phyloP scores from a whole-genome alignment of 2,113 vertebrate species.

The Nannobrachium achirus region DNA sequence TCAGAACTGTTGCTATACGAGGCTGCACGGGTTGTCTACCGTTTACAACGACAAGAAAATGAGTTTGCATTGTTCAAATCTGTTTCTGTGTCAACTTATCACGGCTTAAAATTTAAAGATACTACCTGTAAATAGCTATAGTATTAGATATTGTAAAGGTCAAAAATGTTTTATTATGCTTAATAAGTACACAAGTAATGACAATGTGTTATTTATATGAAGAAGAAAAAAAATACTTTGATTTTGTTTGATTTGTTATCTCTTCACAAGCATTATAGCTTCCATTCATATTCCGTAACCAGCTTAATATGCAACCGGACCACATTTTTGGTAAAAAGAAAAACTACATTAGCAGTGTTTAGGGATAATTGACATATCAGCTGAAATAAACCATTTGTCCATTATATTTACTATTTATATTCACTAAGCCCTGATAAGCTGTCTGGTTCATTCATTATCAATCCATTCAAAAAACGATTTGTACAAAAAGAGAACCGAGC shows the following conservation, averaged over 20 bases:
- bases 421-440: conserved; percentile 71
- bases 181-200: conserved; percentile 34
- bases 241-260: conserved; percentile 26
- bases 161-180: conserved; percentile 56
- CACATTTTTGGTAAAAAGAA: conserved; percentile 43
- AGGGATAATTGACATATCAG: conserved; percentile 57
- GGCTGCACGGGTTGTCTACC: conserved; percentile 58
- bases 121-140: conserved; percentile 54
- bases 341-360: conserved; percentile 41
- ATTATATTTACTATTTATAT: conserved; percentile 50
- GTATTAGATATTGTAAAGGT: conserved; percentile 55
- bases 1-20: conserved; percentile 14
- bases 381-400: conserved; percentile 46
- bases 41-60: conserved; percentile 55
- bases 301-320: conserved; percentile 74
- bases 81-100: conserved; percentile 64
- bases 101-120: conserved; percentile 56
- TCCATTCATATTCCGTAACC: conserved; percentile 55
- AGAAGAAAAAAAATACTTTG: conserved; percentile 43
- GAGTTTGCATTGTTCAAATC: conserved; percentile 36
- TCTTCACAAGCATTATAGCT: conserved; percentile 25
- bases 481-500: conserved; percentile 66
- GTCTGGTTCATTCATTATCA: conserved; percentile 61
- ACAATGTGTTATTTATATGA: conserved; percentile 55
- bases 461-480: conserved; percentile 61